These are phyloP conservation scores for Sapayoa aenigma DNA, from an alignment of 2,113 vertebrate genomes.

Conservation along the genomic window DNA sequence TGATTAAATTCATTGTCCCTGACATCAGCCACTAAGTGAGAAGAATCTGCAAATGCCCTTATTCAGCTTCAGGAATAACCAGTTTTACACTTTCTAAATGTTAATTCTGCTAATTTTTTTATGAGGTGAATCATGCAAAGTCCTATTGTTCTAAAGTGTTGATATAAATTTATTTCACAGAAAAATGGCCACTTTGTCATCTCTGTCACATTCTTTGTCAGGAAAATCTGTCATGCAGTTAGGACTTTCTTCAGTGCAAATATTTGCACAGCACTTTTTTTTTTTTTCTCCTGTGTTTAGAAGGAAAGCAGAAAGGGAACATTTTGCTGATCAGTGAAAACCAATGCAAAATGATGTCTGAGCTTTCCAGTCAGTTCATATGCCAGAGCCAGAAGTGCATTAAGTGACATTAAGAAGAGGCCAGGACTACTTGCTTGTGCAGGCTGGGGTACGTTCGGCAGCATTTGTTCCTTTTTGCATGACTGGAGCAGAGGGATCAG, in stretches of 20 bases:
- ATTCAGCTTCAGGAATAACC: neutral
- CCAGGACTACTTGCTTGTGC: constrained; percentile 19
- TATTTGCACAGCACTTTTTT: constrained; percentile 1
- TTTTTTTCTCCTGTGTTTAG: neutral
- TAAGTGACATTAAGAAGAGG: constrained; percentile 28
- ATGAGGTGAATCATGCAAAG: constrained; percentile 19
- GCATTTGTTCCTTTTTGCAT: neutral
- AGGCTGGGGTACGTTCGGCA: neutral
- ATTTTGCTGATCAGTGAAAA: neutral
- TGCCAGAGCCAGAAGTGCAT: constrained; percentile 3
- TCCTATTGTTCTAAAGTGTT: neutral
- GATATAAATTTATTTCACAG: constrained; percentile 3
- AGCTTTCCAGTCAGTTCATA: neutral
- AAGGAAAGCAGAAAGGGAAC: neutral
- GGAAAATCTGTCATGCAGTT: neutral
- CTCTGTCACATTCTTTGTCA: constrained; percentile 4
- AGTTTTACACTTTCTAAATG: neutral
- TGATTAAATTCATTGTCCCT: constrained; percentile 24
- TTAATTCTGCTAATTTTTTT: constrained; percentile 28
- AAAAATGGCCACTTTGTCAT: neutral
- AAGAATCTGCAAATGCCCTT: neutral
- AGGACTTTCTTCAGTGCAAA: constrained; percentile 4
- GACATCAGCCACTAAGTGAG: neutral
- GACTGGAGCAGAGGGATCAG: neutral
- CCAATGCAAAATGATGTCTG: neutral